Evolutionary conservation across 1,140 invertebrate genomes (phyloP), one percentile per base, ranked within the genome.

Genomic region (Delia radicum): DNA sequence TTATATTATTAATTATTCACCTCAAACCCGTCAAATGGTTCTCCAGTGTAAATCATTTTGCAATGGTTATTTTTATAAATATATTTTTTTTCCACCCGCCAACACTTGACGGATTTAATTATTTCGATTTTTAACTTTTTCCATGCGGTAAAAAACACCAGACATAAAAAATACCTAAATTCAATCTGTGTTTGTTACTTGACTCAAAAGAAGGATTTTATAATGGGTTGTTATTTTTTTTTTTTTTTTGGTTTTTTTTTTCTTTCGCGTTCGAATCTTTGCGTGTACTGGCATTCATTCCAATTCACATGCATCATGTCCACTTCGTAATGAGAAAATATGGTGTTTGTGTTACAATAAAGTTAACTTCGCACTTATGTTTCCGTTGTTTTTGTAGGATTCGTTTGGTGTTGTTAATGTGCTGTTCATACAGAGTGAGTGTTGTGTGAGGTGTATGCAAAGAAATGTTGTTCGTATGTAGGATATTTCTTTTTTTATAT

Each of bases 51-150:
- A n/a, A n/a, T n/a, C n/a, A n/a, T n/a, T n/a, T n/a, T n/a, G n/a
- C n/a, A n/a, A n/a, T n/a, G n/a, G n/a, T n/a, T n/a, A n/a, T n/a
- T n/a, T n/a, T n/a, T n/a, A n/a, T n/a, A n/a, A n/a, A n/a, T n/a
- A n/a, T n/a, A n/a, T n/a, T n/a, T n/a, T 29, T 63, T 76, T 76
- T 76, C 79, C 77, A 73, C 42, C 77, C 77, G 77, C 74, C 82
- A 85, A 85, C 83, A 85, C 83, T 85, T 85, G 83, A 85, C 83
- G 82, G 81, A 85, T 85, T 85, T 85, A 85, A 85, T 85, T 85
- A 85, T 85, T 85, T 85, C 81, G 78, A 84, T 80, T 77, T 79
- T 79, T 74, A 46, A 67, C 67, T 55, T 74, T 37, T 13, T 37
- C 13, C 33, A 37, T 37, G 33, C 33, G 8, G 33, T 37, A n/a